A percentile compares a stretch with the other conserved stretches of the same genome.
phyloP scores from a whole-genome alignment of 2,113 vertebrate species.

The Meriones unguiculatus region DNA sequence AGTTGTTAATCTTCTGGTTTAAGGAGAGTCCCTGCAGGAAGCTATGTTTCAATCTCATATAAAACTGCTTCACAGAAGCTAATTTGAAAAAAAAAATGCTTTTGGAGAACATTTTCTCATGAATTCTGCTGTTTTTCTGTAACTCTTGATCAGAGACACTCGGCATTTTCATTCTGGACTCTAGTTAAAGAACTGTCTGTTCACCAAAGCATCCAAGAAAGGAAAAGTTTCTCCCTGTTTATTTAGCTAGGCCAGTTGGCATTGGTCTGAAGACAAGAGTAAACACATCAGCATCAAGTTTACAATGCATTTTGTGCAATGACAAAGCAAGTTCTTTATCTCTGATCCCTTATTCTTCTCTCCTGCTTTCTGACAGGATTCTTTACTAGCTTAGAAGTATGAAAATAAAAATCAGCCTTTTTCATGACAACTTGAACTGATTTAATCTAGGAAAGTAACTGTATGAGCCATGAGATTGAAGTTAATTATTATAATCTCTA shows the following conservation, averaged over 20 bases:
- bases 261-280: neutral
- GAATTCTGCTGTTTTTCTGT: neutral
- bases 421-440: neutral
- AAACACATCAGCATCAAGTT: neutral
- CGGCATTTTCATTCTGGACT: neutral
- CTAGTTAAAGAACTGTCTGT: neutral
- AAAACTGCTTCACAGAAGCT: neutral
- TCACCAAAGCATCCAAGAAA: neutral
- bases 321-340: neutral
- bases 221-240: neutral
- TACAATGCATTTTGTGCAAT: neutral
- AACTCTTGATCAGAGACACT: neutral
- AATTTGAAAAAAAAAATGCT: neutral
- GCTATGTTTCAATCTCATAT: neutral
- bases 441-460: slow-evolving; percentile 3
- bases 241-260: neutral
- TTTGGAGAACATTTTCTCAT: neutral
- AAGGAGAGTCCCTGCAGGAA: neutral
- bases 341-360: neutral
- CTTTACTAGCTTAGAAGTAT: neutral
- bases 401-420: neutral
- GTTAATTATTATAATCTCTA: slow-evolving; percentile 49
- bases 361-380: neutral
- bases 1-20: neutral
- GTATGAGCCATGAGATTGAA: neutral